Percentiles rank a stretch among this genome's conserved stretches.
phyloP scores from a whole-genome alignment of 2,888 invertebrate genomes.

The Ormyrus nitidulus region DNA sequence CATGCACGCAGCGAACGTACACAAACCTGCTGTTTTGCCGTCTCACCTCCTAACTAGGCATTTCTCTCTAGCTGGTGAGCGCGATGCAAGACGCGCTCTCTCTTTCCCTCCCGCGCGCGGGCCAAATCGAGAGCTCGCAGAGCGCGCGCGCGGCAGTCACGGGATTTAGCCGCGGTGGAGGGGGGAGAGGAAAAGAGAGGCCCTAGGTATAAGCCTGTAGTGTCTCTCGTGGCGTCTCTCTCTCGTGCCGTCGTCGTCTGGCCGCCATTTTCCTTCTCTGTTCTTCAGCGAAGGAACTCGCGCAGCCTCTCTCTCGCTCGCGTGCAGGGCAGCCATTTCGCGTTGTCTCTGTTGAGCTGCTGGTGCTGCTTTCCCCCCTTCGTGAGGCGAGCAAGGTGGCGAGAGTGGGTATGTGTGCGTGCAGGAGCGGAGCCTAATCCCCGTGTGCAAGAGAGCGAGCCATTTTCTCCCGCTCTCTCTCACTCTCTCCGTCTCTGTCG shows the following conservation, averaged over 20 bases:
- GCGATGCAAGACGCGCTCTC: background rate
- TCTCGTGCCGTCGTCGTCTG: conserved; percentile 36
- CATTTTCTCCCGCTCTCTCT: conserved; percentile 49
- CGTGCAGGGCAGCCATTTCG: conserved; percentile 52
- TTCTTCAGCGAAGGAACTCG: conserved; percentile 22
- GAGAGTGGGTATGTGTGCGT: conserved; percentile 55
- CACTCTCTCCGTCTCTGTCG: background rate
- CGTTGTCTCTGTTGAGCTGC: conserved; percentile 30
- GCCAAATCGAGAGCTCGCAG: background rate
- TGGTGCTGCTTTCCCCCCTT: background rate
- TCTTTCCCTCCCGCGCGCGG: conserved; percentile 7
- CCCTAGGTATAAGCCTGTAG: no score
- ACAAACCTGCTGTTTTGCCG: background rate
- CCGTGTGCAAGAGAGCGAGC: conserved; percentile 21
- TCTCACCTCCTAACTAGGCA: conserved; percentile 3
- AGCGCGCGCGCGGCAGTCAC: conserved; percentile 6
- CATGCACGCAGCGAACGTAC: background rate
- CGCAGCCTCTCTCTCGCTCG: conserved; percentile 9
- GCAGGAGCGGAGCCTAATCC: background rate
- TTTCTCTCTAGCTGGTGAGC: background rate
- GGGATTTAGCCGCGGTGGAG: background rate
- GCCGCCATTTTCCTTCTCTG: conserved; percentile 57
- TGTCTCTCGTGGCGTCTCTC: conserved; percentile 22
- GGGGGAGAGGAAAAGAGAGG: no score
- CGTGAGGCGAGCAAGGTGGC: conserved; percentile 2